These are phyloP conservation scores for Drosophila picticornis DNA, from an alignment of 2,888 invertebrate genomes.

Conservation along the genomic window DNA sequence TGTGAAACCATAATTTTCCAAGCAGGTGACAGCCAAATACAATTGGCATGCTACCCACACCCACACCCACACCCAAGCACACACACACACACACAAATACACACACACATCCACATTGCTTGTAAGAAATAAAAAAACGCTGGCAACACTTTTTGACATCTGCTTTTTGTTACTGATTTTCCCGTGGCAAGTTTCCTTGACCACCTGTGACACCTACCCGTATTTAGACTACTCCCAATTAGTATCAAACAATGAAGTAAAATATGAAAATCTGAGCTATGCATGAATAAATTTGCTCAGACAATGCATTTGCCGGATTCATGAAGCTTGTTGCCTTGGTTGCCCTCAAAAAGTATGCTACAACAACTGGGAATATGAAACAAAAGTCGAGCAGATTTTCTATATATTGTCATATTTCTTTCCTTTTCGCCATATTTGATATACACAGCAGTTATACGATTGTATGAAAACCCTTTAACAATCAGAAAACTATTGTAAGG, in stretches of 20 bases:
- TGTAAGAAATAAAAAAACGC: not conserved
- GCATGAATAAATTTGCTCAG: not conserved
- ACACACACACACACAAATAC: not conserved
- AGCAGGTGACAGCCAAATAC: slow-evolving; percentile 41
- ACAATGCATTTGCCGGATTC: not conserved
- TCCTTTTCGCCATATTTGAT: not conserved
- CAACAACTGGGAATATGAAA: not conserved
- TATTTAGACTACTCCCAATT: slow-evolving; percentile 5
- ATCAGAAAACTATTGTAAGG: not conserved
- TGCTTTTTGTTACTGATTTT: slow-evolving; percentile 14
- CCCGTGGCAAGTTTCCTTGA: slow-evolving; percentile 3
- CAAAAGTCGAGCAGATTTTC: not conserved
- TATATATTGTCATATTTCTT: not conserved
- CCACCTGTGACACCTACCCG: slow-evolving; percentile 4
- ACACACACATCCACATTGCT: not conserved
- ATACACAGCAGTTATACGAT: not conserved
- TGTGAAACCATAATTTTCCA: slow-evolving; percentile 74
- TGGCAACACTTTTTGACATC: slow-evolving; percentile 36
- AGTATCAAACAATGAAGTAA: not conserved
- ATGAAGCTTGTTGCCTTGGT: not conserved
- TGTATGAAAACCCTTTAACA: not conserved
- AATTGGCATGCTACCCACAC: slow-evolving; percentile 18
- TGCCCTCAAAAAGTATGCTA: not conserved
- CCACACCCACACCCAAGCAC: not conserved
- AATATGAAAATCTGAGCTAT: slow-evolving; percentile 5